These are phyloP conservation scores for Calliscelio sp. DNA, from an alignment of 2,888 invertebrate genomes.

Conservation along the genomic window DNA sequence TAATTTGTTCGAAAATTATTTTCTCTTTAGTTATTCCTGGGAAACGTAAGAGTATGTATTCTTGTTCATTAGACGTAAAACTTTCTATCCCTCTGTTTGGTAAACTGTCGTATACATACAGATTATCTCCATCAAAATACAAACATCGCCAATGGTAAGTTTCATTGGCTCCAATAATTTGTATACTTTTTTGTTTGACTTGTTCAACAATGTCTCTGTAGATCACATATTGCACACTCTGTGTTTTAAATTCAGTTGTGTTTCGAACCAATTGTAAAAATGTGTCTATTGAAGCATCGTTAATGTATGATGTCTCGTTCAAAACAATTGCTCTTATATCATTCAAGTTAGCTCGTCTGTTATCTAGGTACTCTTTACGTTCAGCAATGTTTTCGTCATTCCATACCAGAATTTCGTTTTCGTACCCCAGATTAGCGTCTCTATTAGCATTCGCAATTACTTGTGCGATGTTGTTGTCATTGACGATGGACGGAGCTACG, in stretches of 20 bases:
- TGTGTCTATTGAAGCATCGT: constrained; percentile 19
- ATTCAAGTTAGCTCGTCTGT: background rate
- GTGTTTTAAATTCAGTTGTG: background rate
- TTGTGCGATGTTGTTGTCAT: too few species aligned
- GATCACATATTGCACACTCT: constrained; percentile 43
- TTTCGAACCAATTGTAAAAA: constrained; percentile 24
- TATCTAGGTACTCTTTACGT: too few species aligned
- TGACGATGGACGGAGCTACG: too few species aligned
- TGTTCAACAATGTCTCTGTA: constrained; percentile 11
- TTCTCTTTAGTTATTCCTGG: too few species aligned
- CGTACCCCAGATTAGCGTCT: too few species aligned
- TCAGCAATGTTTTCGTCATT: too few species aligned
- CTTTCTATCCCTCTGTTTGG: constrained; percentile 27
- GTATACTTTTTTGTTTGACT: constrained; percentile 24
- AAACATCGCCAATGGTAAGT: constrained; percentile 73
- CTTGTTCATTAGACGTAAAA: background rate
- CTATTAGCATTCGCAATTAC: too few species aligned
- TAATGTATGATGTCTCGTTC: background rate
- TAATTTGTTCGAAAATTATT: too few species aligned
- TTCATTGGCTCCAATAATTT: constrained; percentile 64
- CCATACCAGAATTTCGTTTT: too few species aligned
- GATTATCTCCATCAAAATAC: constrained; percentile 56
- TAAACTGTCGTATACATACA: constrained; percentile 68
- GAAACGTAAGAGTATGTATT: background rate
- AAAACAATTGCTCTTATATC: background rate